Conservation (phyloP, 92 coral and sea anemone genomes). For the Umimayanthus kanabou region DNA sequence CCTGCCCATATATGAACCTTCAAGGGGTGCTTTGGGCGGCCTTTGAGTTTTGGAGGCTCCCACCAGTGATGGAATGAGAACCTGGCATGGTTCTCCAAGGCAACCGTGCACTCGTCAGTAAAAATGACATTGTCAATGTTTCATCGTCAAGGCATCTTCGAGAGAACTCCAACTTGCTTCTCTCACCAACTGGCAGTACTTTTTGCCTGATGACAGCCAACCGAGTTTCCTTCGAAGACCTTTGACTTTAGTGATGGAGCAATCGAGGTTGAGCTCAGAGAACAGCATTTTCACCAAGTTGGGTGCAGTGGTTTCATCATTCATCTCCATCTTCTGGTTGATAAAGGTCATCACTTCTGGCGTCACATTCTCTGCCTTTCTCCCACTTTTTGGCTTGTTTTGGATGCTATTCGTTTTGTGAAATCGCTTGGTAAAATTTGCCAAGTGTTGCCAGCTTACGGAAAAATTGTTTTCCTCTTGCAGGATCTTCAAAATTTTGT, state of each 20-base stretch:
- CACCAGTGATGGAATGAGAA: too few relatives aligned
- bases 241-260: constrained; percentile 37
- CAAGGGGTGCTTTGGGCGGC: too few relatives aligned
- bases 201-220: too few relatives aligned
- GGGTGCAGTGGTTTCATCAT: constrained; percentile 16
- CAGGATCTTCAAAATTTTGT: constrained; percentile 46
- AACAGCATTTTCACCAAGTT: constrained; percentile 25
- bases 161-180: too few relatives aligned
- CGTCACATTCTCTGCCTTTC: constrained; percentile 21
- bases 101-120: too few relatives aligned
- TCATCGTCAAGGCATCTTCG: too few relatives aligned
- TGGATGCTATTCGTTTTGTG: constrained; percentile 38
- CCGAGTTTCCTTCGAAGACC: too few relatives aligned
- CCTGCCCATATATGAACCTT: too few relatives aligned
- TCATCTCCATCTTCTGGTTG: constrained; percentile 51
- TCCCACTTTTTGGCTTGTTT: constrained; percentile 41
- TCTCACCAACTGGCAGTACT: too few relatives aligned
- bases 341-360: constrained; percentile 47
- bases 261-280: constrained; percentile 23
- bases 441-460: constrained; percentile 39
- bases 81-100: too few relatives aligned
- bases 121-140: too few relatives aligned
- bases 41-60: too few relatives aligned
- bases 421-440: constrained; percentile 44
- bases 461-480: constrained; percentile 40